A percentile compares a stretch with the other conserved stretches of the same genome.
phyloP scores from a whole-genome alignment of 2,888 invertebrate species.

The Xestia rhomboidea region DNA sequence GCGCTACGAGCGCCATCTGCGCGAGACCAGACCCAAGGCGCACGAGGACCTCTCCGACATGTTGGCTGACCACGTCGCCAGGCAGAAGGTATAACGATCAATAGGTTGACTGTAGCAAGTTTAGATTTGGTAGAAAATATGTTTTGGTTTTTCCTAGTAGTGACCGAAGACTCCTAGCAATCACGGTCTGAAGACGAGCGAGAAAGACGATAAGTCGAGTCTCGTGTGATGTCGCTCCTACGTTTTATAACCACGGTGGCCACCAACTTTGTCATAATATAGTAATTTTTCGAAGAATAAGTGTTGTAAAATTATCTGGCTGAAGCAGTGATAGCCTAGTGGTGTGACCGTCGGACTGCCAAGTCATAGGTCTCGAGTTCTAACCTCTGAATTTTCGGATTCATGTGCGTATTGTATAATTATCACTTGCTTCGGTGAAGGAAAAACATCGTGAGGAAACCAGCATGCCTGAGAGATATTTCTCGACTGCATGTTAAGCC shows the following conservation, averaged over 20 bases:
- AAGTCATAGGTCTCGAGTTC: too few species aligned
- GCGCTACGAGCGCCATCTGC: slow-evolving; percentile 98
- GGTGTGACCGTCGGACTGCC: too few species aligned
- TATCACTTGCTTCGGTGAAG: too few species aligned
- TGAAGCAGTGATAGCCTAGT: too few species aligned
- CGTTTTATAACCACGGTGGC: not conserved
- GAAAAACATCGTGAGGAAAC: too few species aligned
- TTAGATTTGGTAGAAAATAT: not conserved
- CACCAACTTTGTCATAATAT: not conserved
- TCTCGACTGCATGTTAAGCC: too few species aligned
- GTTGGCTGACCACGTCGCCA: slow-evolving; percentile 99
- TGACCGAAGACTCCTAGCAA: not conserved
- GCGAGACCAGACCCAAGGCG: slow-evolving; percentile 96
- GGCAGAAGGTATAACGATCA: slow-evolving; percentile 94
- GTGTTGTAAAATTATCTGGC: not conserved
- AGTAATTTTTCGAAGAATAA: not conserved
- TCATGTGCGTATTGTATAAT: too few species aligned
- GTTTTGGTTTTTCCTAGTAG: not conserved
- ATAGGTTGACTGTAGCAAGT: not conserved
- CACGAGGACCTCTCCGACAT: slow-evolving; percentile 99
- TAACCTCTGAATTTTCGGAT: too few species aligned
- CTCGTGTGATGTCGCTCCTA: not conserved
- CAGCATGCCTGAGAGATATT: too few species aligned
- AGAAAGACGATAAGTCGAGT: not conserved
- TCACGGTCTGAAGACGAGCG: not conserved